A percentile compares a stretch with the other conserved stretches of the same genome.
These are phyloP conservation scores for Caenorhabditis becei DNA, from an alignment of 2,888 invertebrate species.

Conservation along the genomic window DNA sequence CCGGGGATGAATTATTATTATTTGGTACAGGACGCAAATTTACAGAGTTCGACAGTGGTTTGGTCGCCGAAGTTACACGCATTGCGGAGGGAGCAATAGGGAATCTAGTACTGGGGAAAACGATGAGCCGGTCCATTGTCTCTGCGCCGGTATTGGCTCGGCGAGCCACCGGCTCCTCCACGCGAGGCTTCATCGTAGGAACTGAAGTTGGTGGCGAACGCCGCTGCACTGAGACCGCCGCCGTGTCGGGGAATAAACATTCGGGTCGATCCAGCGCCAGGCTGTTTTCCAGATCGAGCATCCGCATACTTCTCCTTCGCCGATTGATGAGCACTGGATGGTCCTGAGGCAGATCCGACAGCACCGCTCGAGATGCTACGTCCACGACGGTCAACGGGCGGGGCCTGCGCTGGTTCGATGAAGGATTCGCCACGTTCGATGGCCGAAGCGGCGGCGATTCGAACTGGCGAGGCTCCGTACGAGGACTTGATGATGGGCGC, in stretches of 20 bases:
- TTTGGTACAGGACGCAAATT: conserved; percentile 45
- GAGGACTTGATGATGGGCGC: conserved; percentile 60
- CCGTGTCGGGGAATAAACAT: conserved; percentile 63
- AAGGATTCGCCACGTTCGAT: conserved; percentile 47
- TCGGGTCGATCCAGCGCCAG: conserved; percentile 54
- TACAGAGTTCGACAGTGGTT: conserved; percentile 47
- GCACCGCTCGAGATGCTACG: conserved; percentile 46
- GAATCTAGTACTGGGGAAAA: conserved; percentile 71
- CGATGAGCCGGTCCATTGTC: conserved; percentile 59
- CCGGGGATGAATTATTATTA: conserved; percentile 38
- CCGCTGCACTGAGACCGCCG: conserved; percentile 55
- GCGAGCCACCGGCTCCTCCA: conserved; percentile 39
- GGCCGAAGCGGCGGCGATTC: conserved; percentile 56
- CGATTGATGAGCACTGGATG: conserved; percentile 35
- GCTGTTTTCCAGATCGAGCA: conserved; percentile 55
- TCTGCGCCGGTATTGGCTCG: conserved; percentile 51
- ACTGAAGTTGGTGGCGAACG: conserved; percentile 50
- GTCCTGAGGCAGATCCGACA: conserved; percentile 10
- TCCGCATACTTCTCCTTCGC: conserved; percentile 63
- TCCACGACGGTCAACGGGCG: conserved; percentile 35
- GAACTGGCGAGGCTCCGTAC: conserved; percentile 55
- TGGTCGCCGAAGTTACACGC: conserved; percentile 35
- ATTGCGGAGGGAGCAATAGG: conserved; percentile 55
- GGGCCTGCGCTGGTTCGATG: conserved; percentile 21
- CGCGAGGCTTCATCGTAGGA: conserved; percentile 25